phyloP scores from a whole-genome alignment of 2,888 invertebrate species.

The Anodontia alba region DNA sequence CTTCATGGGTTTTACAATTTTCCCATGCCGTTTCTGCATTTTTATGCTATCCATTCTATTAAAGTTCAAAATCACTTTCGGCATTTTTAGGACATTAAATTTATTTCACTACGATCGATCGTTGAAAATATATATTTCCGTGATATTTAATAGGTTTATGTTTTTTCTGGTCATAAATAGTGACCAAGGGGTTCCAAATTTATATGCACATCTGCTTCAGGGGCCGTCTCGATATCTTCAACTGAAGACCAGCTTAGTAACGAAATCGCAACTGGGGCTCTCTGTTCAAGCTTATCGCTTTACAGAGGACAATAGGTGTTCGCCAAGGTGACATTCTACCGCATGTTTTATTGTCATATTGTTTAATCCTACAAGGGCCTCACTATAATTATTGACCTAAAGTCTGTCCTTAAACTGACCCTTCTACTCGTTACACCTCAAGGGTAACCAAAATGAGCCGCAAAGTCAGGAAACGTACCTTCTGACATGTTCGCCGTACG shows the following conservation, averaged over 20 bases:
- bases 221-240: background rate
- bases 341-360: conserved; percentile 15
- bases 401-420: conserved; percentile 10
- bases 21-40: background rate
- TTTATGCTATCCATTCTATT: background rate
- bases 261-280: background rate
- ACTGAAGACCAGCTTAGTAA: background rate
- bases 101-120: background rate
- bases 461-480: too few relatives aligned
- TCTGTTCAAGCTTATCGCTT: conserved; percentile 1
- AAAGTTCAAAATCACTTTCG: background rate
- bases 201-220: conserved; percentile 8
- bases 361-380: conserved; percentile 1
- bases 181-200: conserved; percentile 1
- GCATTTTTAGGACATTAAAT: conserved; percentile 2
- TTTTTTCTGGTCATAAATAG: background rate
- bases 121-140: background rate
- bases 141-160: conserved; percentile 14
- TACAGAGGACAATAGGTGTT: background rate
- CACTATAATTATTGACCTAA: conserved; percentile 2
- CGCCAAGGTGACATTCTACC: conserved; percentile 11
- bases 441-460: background rate
- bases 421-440: conserved; percentile 6
- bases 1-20: background rate
- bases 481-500: too few relatives aligned